Percentiles rank a stretch among this genome's conserved stretches.
Conservation (phyloP, 1,140 invertebrate species). For the Drosophila serrata region DNA sequence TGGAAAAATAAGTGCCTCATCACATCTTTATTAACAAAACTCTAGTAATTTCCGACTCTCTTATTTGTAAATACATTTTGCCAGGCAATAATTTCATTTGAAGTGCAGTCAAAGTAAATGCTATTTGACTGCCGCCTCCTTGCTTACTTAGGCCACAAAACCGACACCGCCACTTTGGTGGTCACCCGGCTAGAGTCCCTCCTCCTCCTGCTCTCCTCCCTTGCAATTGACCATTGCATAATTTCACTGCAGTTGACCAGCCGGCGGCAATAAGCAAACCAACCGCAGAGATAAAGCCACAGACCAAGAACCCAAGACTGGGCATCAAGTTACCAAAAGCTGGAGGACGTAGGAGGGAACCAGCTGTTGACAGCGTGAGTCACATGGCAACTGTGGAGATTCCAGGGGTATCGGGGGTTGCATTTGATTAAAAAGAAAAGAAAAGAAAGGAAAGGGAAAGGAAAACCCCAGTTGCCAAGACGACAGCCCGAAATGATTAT, state of each 20-base stretch:
- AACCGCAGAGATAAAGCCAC: conserved; percentile 47
- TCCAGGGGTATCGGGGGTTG: conserved; percentile 1
- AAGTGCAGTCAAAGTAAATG: conserved; percentile 42
- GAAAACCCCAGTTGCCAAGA: conserved; percentile 35
- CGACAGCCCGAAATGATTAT: conserved; percentile 3
- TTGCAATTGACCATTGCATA: conserved; percentile 43
- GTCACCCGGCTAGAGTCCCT: conserved; percentile 16
- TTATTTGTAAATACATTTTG: conserved; percentile 16
- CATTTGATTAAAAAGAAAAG: conserved; percentile 50
- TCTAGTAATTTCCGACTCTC: background rate
- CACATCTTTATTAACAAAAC: too few species aligned
- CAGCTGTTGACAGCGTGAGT: conserved; percentile 50
- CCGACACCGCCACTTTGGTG: conserved; percentile 46
- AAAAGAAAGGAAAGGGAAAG: background rate
- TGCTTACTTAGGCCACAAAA: conserved; percentile 35
- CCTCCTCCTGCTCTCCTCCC: background rate
- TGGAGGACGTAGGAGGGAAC: conserved; percentile 6
- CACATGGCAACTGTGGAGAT: conserved; percentile 27
- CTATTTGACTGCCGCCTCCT: conserved; percentile 44
- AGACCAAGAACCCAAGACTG: conserved; percentile 31
- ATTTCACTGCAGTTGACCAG: conserved; percentile 53
- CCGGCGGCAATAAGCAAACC: conserved; percentile 37
- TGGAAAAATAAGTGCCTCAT: background rate
- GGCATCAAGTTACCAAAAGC: conserved; percentile 41
- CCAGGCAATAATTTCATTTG: conserved; percentile 32